Conservation (phyloP, 2,797 vertebrate species). For the Leptodactylus fallax region DNA sequence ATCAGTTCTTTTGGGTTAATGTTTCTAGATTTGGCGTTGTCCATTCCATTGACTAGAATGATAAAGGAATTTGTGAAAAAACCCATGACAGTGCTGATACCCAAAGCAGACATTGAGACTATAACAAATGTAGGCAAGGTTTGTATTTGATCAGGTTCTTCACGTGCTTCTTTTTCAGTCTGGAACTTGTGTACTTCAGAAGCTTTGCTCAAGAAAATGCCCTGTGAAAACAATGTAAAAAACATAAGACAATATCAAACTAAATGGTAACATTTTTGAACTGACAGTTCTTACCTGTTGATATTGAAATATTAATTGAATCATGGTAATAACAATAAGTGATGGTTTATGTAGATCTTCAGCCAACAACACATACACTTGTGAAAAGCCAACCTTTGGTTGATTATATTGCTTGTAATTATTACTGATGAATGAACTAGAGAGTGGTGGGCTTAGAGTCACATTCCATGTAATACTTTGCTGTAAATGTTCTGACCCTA, state of each 20-base stretch:
- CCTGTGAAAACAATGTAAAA: constrained; percentile 2
- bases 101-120: constrained; percentile 28
- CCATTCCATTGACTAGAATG: constrained; percentile 21
- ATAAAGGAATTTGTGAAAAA: constrained; percentile 49
- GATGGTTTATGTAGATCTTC: not conserved
- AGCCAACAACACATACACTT: constrained; percentile 1
- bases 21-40: constrained; percentile 23
- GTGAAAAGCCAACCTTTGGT: not conserved
- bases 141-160: not conserved
- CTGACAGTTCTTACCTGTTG: constrained; percentile 2
- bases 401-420: not conserved
- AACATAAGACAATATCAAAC: not conserved
- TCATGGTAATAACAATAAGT: not conserved
- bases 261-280: not conserved
- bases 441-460: not conserved
- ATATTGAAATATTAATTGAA: constrained; percentile 27
- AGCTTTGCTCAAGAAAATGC: not conserved
- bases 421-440: not conserved
- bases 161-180: not conserved
- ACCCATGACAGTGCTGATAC: constrained; percentile 17
- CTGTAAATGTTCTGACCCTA: constrained; percentile 1
- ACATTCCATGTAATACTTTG: not conserved
- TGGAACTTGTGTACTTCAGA: not conserved
- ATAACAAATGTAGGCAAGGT: constrained; percentile 9
- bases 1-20: constrained; percentile 42